phyloP scores from a whole-genome alignment of 2,797 vertebrate species.

The Chelonia mydas region DNA sequence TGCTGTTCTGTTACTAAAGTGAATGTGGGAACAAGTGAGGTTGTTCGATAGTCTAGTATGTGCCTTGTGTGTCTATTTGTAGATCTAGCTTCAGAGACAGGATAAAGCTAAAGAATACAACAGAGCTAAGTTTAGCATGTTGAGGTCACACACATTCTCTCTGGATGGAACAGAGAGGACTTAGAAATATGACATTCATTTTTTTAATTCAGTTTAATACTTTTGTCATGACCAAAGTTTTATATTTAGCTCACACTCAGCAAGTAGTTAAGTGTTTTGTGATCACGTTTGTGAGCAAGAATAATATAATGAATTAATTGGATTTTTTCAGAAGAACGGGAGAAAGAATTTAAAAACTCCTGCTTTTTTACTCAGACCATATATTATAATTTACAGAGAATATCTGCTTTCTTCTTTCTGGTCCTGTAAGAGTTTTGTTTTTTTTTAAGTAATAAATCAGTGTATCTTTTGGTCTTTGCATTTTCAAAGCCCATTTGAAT shows the following conservation, averaged over 20 bases:
- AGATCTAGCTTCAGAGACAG: neutral
- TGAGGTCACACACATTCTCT: neutral
- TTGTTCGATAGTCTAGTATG: neutral
- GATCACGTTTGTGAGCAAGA: neutral
- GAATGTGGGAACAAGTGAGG: neutral
- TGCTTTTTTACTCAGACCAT: neutral
- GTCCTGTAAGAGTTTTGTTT: neutral
- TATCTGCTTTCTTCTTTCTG: neutral
- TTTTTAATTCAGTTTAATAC: neutral
- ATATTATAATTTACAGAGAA: neutral
- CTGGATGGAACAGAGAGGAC: neutral
- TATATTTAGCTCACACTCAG: neutral
- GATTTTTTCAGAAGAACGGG: neutral
- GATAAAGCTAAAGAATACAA: fast-evolving
- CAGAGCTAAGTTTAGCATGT: neutral
- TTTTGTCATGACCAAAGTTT: neutral
- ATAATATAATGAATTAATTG: neutral
- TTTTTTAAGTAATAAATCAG: neutral
- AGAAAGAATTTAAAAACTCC: neutral
- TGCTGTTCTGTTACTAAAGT: neutral
- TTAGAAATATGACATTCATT: neutral
- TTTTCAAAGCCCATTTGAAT: neutral
- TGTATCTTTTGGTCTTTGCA: neutral
- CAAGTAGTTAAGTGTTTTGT: neutral
- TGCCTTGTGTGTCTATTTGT: fast-evolving